Conservation (phyloP, 2,113 vertebrate species). For the Rafetus swinhoei region DNA sequence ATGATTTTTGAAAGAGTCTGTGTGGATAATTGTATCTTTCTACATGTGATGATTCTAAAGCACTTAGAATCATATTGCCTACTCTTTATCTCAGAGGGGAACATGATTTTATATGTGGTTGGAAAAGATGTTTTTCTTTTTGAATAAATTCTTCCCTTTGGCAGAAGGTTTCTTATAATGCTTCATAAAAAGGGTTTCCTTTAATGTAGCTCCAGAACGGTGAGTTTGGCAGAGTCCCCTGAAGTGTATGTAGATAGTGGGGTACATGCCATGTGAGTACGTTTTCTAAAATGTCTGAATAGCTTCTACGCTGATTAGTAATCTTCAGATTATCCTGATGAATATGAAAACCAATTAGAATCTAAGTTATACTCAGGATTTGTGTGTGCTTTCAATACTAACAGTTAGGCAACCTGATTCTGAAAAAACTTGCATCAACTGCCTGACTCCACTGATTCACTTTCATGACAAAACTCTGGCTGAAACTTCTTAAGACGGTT, state of each 20-base stretch:
- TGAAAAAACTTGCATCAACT: rapidly evolving
- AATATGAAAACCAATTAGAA: background rate
- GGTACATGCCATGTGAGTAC: background rate
- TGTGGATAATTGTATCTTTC: background rate
- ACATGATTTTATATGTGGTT: background rate
- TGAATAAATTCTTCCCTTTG: background rate
- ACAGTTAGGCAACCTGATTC: background rate
- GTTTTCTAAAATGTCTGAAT: background rate
- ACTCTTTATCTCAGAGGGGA: background rate
- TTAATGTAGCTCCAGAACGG: background rate
- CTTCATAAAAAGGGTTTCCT: background rate
- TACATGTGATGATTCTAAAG: background rate
- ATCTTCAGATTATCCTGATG: background rate
- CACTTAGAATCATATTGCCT: background rate
- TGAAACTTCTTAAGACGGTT: background rate
- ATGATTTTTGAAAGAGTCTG: background rate
- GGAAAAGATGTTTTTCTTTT: background rate
- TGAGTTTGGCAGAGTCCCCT: background rate
- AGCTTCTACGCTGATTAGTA: background rate
- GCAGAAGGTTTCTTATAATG: background rate
- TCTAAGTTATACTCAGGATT: background rate
- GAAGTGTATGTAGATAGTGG: background rate
- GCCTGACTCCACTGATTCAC: background rate
- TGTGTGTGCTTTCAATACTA: background rate
- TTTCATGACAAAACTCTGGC: background rate